These are phyloP conservation scores for Sus scrofa DNA, from an alignment of 2,113 vertebrate species.

Conservation along the genomic window DNA sequence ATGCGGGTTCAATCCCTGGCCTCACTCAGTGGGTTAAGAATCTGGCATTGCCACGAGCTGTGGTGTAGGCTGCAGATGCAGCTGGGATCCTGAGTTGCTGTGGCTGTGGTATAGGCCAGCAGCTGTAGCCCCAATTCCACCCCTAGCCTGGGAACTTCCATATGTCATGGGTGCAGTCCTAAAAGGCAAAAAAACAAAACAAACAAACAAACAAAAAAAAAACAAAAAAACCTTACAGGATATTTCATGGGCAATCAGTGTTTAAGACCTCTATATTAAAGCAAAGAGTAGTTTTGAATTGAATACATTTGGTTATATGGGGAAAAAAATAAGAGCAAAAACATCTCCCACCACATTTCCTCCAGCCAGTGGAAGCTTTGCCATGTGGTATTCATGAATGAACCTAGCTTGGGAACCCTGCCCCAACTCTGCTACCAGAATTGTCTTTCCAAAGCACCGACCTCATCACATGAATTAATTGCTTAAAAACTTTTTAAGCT, in stretches of 20 bases:
- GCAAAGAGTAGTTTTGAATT: background rate
- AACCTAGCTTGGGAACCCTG: background rate
- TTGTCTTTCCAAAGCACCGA: background rate
- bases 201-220: too few species aligned
- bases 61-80: too few species aligned
- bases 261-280: background rate
- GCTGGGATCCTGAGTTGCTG: too few species aligned
- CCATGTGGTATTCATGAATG: background rate
- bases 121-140: too few species aligned
- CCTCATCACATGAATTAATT: background rate
- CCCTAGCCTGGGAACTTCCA: too few species aligned
- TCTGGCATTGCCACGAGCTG: too few species aligned
- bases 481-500: conserved; percentile 10
- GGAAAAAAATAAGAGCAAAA: background rate
- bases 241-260: background rate
- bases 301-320: background rate
- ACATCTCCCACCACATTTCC: background rate
- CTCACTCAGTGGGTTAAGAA: too few species aligned
- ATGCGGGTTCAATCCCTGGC: too few species aligned
- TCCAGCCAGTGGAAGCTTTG: background rate
- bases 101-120: too few species aligned
- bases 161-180: too few species aligned
- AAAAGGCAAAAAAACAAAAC: too few species aligned
- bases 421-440: background rate
- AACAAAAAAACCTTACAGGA: background rate